Evolutionary conservation across 2,797 vertebrate species (phyloP).

Genomic region (Uromys caudimaculatus): DNA sequence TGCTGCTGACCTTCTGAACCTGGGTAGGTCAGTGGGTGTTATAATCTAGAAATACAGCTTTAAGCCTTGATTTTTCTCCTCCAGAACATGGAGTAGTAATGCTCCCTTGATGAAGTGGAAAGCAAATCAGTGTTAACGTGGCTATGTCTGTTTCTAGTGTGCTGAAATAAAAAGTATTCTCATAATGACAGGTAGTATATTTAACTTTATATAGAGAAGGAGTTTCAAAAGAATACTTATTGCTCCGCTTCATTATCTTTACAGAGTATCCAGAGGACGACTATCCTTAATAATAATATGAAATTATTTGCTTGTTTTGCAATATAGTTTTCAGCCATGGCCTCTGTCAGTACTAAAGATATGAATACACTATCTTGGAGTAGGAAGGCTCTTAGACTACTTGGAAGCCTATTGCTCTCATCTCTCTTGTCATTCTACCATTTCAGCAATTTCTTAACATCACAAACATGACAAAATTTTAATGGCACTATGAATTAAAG

Average conservation of each 20-base stretch:
- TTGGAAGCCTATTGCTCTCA: not conserved
- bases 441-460: not conserved
- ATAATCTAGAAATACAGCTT: not conserved
- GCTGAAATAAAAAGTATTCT: constrained; percentile 3
- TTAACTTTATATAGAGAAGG: not conserved
- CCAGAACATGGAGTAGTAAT: not conserved
- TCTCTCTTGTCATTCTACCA: rapidly evolving
- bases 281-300: not conserved
- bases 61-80: not conserved
- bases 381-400: not conserved
- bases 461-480: not conserved
- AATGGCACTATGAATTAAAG: not conserved
- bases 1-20: not conserved
- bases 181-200: not conserved
- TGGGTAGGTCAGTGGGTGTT: not conserved
- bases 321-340: not conserved
- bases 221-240: not conserved
- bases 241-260: not conserved
- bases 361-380: not conserved
- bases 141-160: not conserved
- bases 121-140: constrained; percentile 27
- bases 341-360: not conserved
- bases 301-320: not conserved
- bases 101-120: not conserved
- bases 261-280: not conserved